Base-by-base conservation (phyloP, 30 jellyfish, hydroid and myxozoan species). In the Chironex yamaguchii region DNA sequence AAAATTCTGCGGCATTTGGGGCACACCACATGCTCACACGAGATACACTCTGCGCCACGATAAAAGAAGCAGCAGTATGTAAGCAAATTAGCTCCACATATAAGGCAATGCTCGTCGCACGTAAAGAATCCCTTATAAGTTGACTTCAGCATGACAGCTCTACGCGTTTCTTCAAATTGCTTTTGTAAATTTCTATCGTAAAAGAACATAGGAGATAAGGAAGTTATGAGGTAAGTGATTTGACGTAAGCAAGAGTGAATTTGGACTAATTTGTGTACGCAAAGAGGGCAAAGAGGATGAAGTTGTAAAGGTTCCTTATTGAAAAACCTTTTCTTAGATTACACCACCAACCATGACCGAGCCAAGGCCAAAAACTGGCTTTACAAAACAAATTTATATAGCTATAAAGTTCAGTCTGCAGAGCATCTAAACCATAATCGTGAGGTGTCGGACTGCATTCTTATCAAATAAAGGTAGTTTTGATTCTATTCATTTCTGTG, bases 1-100 rank as follows among this genome's bases (percentile, higher is more conserved):
- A 92, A 77, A 36, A 71, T 51, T 31, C 67, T 27, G 35, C 98
- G 72, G 71, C 98, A 92, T 21, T 36, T 71, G 0, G 96, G 49
- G 58, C 98, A 92, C 9, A 90, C 92, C 86, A 74, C 51, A 80
- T 92, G 91, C 86, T 92, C 95, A 65, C 98, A 92, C 11, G 97
- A 83, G n/a, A 88, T 34, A 52, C 98, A 92, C 35, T 91, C 89
- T 54, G 67, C 89, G 1, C 97, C 94, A 28, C 81, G 74, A 29
- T 76, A 26, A 64, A 92, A 81, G 42, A 79, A 66, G 67, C 97
- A 87, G 86, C 89, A 81, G 79, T 67, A 69, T 9, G 78, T 87
- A 42, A 86, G 71, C 49, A 92, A 72, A 30, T 54, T 29, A 25
- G 77, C 67, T 1, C 96, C 96, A 34, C 98, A 92, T 22, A 90